phyloP scores from a whole-genome alignment of 2,888 invertebrate species.

The Folsomia candida region DNA sequence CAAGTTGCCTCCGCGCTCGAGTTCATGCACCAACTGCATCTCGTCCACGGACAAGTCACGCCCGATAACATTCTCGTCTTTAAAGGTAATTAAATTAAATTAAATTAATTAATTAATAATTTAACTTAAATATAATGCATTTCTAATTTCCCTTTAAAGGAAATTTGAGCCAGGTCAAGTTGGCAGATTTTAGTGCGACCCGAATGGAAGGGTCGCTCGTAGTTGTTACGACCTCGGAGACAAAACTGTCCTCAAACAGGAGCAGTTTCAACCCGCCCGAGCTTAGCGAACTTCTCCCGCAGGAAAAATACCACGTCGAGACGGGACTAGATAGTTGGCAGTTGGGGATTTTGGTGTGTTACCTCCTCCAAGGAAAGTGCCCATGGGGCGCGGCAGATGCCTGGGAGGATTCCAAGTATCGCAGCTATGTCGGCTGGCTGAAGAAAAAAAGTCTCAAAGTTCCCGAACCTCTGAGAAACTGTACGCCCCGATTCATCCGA shows the following conservation, averaged over 20 bases:
- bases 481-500: conserved; percentile 12
- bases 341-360: conserved; percentile 68
- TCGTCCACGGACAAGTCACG: conserved; percentile 74
- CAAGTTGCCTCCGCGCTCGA: conserved; percentile 74
- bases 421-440: conserved; percentile 11
- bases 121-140: too few species aligned
- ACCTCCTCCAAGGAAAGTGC: conserved; percentile 68
- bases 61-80: conserved; percentile 72
- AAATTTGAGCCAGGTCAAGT: conserved; percentile 65
- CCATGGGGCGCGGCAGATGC: conserved; percentile 70
- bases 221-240: conserved; percentile 55
- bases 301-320: conserved; percentile 66
- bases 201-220: conserved; percentile 62
- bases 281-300: conserved; percentile 62
- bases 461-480: conserved; percentile 17
- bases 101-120: too few species aligned
- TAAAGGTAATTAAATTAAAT: conserved; percentile 55
- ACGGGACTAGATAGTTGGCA: conserved; percentile 73
- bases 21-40: conserved; percentile 73
- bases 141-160: too few species aligned
- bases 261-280: conserved; percentile 58
- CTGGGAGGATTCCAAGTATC: conserved; percentile 65
- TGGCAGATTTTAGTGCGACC: conserved; percentile 73
- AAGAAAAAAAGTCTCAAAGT: conserved; percentile 16
- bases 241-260: background rate